Evolutionary conservation across 2,797 vertebrate species (phyloP), one percentile per base, ranked within the genome.

Genomic region (Gymnoscopelus microlampas): DNA sequence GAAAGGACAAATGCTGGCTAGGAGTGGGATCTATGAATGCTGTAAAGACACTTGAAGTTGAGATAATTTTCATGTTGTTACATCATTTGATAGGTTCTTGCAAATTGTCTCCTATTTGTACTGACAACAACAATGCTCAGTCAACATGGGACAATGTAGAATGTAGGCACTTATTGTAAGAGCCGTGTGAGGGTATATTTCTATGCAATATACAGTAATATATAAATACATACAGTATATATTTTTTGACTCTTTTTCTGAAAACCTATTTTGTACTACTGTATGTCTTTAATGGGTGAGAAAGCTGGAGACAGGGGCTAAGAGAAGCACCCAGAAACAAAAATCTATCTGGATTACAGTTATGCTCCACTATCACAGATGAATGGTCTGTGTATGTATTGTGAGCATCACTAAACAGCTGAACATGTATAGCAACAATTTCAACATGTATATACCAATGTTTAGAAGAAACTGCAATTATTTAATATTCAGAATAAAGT

Each of bases 251-350:
- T 85, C 57, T 83, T 69, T 82, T 64, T 82, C 65, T 72, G 76
- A 76, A 65, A 70, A 85, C 53, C 13, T 13, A 53, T 92, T 92
- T 91, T 91, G 80, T 91, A 91, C 87, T 86, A 29, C 26, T 29
- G 26, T 87, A 48, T 72, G 72, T 86, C 74, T 80, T 73, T 77
- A 53, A 51, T 24, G 29, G 35, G 60, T 23, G 70, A 44, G 68
- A 74, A 58, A 71, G 54, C 69, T 80, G 71, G 55, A 77, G 71
- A 60, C 19, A 11, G 71, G 60, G 54, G 72, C 69, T 70, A 50
- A 73, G 26, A 48, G 57, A 66, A 15, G 39, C 7, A 32, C 64
- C 66, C 35, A 71, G 68, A 73, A 74, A 67, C 19, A 63, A 55
- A 61, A 70, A 77, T 63, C 56, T n/a, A 77, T 63, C 56, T n/a